Evolutionary conservation across 2,888 invertebrate species (phyloP).

Genomic region (Xanthorhoe spadicearia): DNA sequence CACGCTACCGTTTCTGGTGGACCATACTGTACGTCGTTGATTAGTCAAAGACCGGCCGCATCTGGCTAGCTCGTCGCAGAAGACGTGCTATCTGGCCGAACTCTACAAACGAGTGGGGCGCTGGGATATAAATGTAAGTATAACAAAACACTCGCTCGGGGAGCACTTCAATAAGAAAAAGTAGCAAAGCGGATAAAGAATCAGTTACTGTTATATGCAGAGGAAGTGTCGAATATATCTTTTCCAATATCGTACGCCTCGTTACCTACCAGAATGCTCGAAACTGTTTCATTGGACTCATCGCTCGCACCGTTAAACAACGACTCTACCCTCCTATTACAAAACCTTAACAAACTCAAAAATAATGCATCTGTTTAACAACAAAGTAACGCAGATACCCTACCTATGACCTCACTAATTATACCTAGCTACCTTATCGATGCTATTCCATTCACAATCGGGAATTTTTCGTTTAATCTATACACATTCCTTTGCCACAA

Average conservation of each 20-base stretch:
- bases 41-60: not conserved
- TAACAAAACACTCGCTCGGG: not conserved
- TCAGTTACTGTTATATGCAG: slow-evolving; percentile 5
- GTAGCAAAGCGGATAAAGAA: slow-evolving; percentile 5
- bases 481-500: slow-evolving; percentile 49
- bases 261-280: slow-evolving; percentile 32
- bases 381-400: slow-evolving; percentile 65
- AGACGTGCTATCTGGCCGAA: not conserved
- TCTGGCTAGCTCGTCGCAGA: not conserved
- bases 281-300: slow-evolving; percentile 19
- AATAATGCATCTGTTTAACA: slow-evolving; percentile 66
- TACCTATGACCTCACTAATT: slow-evolving; percentile 66
- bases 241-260: slow-evolving; percentile 15
- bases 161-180: not conserved
- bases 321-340: slow-evolving; percentile 52
- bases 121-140: no score
- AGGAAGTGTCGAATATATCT: slow-evolving; percentile 13
- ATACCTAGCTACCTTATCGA: slow-evolving; percentile 74
- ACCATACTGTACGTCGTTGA: slow-evolving; percentile 4
- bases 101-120: not conserved
- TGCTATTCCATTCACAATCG: slow-evolving; percentile 55
- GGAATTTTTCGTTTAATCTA: slow-evolving; percentile 52
- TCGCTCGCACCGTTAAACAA: slow-evolving; percentile 28
- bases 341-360: slow-evolving; percentile 62
- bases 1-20: slow-evolving; percentile 31